Base-by-base conservation (phyloP, 2,797 vertebrate genomes). In the Oreochromis mossambicus region DNA sequence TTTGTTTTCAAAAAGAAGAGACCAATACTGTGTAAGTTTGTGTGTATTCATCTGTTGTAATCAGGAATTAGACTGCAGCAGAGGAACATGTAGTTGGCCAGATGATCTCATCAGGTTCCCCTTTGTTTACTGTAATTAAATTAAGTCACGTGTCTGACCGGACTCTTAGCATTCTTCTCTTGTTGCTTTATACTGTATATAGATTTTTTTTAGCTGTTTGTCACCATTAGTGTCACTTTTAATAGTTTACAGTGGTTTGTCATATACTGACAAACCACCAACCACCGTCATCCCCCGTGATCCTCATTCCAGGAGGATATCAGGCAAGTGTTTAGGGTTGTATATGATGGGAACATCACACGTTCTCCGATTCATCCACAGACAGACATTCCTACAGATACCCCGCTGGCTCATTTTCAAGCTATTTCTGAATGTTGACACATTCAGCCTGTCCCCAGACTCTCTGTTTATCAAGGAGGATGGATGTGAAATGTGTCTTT, bases 171-270 rank as follows among this genome's bases (percentile, higher is more conserved):
- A 75, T 75, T 32, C 43, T 48, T 29, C 24, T 48, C 10, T 48
- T 29, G 34, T 19, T 43, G 8, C 43, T 41, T 29, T 56, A 43
- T 56, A 43, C 29, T 13, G 7, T 19, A 0, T 68, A 43, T 46
- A 70, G 8, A 26, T 70, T 46, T 15, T 2, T 46, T 61, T 3
- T 34, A n/a, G 66, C 21, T 7, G 41, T 56, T 46, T 56, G 26
- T 79, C 73, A 46, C 51, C 36, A 61, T 17, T 43, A 55, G 38
- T 10, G 10, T 17, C 46, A 77, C 24, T 70, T 87, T 90, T 91
- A 88, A 90, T 90, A 91, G 92, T 93, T 96, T 90, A 90, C 86
- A 78, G 78, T 41, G 10, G 81, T 89, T 89, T 79, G 85, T 86
- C 77, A 82, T 83, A 87, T 84, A 90, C 78, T 95, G 92, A 91